phyloP scores from a whole-genome alignment of 2,888 invertebrate species.

The Eulithis prunata region DNA sequence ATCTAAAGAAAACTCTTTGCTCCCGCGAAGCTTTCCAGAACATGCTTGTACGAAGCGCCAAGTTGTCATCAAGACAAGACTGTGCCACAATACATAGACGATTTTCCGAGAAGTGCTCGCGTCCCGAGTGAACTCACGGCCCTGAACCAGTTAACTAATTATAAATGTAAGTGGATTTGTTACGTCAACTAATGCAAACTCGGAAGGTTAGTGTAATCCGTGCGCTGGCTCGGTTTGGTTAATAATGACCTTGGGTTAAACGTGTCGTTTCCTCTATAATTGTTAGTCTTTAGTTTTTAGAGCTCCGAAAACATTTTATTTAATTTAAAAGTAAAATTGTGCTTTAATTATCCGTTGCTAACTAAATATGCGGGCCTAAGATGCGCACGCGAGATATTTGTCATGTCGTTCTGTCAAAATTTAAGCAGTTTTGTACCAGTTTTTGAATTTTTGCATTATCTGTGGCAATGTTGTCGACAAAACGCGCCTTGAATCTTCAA shows the following conservation, averaged over 20 bases:
- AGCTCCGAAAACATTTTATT: too few species aligned
- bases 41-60: conserved; percentile 27
- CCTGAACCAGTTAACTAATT: conserved; percentile 77
- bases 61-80: conserved; percentile 42
- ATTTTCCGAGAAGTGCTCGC: conserved; percentile 61
- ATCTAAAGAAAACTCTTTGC: conserved; percentile 2
- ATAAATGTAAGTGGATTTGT: conserved; percentile 50
- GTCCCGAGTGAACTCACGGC: conserved; percentile 60
- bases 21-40: conserved; percentile 22
- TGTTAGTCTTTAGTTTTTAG: neutral
- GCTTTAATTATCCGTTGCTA: too few species aligned
- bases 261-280: neutral
- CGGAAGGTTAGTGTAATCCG: conserved; percentile 38
- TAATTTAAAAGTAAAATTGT: too few species aligned
- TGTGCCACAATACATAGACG: conserved; percentile 41
- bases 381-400: too few species aligned
- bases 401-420: too few species aligned
- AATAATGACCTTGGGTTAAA: conserved; percentile 18
- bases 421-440: too few species aligned
- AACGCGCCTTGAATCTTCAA: too few species aligned
- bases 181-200: conserved; percentile 56
- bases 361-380: too few species aligned
- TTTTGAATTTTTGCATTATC: too few species aligned
- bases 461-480: too few species aligned
- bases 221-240: conserved; percentile 25